phyloP scores from a whole-genome alignment of 2,888 invertebrate genomes.

The Steinernema hermaphroditum region DNA sequence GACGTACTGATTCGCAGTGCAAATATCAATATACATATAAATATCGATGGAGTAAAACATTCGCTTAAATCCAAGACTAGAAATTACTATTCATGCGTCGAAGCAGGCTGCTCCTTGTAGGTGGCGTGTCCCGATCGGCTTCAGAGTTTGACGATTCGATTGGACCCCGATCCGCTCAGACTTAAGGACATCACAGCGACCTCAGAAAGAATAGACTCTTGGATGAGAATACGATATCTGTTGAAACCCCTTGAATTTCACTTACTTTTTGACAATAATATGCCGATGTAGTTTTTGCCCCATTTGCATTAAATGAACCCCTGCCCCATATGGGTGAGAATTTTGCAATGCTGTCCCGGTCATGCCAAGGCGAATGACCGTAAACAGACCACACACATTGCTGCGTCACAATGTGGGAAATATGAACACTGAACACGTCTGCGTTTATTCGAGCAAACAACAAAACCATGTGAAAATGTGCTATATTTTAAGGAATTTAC shows the following conservation, averaged over 20 bases:
- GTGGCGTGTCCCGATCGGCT: too few species aligned
- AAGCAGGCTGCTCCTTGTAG: too few species aligned
- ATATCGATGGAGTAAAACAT: too few species aligned
- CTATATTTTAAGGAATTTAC: not conserved
- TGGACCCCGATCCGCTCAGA: slow-evolving; percentile 8
- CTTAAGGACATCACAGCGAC: not conserved
- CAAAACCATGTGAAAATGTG: not conserved
- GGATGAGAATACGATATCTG: not conserved
- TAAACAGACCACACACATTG: not conserved
- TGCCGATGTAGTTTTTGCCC: not conserved
- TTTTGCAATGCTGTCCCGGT: not conserved
- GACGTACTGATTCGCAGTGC: too few species aligned
- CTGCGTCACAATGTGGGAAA: not conserved
- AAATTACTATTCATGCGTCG: too few species aligned
- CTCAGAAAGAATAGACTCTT: not conserved
- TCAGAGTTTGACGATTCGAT: not conserved
- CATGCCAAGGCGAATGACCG: not conserved
- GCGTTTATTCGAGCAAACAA: not conserved
- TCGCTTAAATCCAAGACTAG: too few species aligned
- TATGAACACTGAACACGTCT: not conserved
- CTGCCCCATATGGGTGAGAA: too few species aligned
- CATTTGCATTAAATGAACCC: too few species aligned
- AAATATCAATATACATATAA: too few species aligned
- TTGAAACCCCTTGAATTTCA: not conserved
- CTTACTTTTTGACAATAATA: not conserved